Percentiles rank a stretch among this genome's conserved stretches.
Evolutionary conservation across 1,140 invertebrate species (phyloP).

Genomic region (Aricia agestis): DNA sequence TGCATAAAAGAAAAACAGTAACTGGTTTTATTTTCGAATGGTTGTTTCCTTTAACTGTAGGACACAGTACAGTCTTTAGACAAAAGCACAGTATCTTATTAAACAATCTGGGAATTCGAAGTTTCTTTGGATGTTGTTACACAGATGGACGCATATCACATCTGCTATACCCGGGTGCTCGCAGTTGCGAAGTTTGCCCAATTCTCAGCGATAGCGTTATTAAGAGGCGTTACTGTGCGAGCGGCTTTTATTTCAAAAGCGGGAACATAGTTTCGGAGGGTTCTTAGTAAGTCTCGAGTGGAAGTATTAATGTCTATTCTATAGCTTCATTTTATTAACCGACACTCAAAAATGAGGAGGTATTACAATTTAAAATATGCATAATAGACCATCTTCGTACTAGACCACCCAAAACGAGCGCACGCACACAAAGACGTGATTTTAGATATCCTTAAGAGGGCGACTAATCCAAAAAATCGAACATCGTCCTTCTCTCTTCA

Average conservation of each 20-base stretch:
- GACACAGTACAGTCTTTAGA: background rate
- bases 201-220: constrained; percentile 65
- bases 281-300: constrained; percentile 52
- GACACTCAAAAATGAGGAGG: background rate
- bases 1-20: background rate
- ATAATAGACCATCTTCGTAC: too few species aligned
- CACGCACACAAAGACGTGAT: too few species aligned
- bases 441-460: too few species aligned
- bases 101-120: background rate
- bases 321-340: background rate
- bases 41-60: background rate
- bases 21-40: background rate
- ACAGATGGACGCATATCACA: constrained; percentile 2
- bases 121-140: constrained; percentile 5
- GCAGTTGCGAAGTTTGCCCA: constrained; percentile 67
- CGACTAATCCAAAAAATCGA: too few species aligned
- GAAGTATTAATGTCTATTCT: background rate
- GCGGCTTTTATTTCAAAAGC: constrained; percentile 58
- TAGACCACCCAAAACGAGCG: too few species aligned
- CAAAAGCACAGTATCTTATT: background rate
- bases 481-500: too few species aligned
- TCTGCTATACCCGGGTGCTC: constrained; percentile 35
- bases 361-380: too few species aligned
- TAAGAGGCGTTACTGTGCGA: constrained; percentile 58
- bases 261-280: constrained; percentile 56